Base-by-base conservation (phyloP, 23 tunicate species). In the Trididemnum clinides region DNA sequence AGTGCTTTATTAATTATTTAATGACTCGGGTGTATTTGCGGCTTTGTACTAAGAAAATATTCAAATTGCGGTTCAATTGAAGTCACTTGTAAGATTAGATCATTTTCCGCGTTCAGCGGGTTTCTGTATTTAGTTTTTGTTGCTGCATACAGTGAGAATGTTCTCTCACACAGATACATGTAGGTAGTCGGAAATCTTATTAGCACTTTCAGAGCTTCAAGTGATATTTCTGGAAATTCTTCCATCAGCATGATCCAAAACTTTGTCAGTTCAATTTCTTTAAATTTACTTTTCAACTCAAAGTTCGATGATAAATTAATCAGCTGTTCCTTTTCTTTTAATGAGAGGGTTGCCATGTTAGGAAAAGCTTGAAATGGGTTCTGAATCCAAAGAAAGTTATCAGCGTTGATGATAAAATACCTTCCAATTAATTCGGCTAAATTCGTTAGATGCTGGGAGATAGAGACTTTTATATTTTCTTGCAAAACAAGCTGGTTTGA, bases 191-290 rank as follows among this genome's bases (percentile, higher is more conserved):
- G 69, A 62, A 62, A 62, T 62, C 69, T 62, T 62, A 62, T 62
- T 62, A 62, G 69, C 69, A 62, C 27, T 62, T 12, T 12, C 26
- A 62, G 69, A 62, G 75, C 75, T 31, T 66, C 75, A 66, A 66
- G 75, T 66, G 75, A 28, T 66, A 66, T 66, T 66, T 66, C 75
- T 66, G 75, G 75, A 66, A 66, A 66, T 66, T 66, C 75, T 66
- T 66, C 75, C 75, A 66, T 66, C 75, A 66, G 75, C 75, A 66
- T 66, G 75, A 66, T 66, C 75, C 75, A 66, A 66, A 66, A 66
- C 10, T 66, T 66, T 66, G 75, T 66, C 37, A 66, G 75, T 66
- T 66, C 75, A 66, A 66, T 31, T 28, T 32, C 37, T 66, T 66
- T 66, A 66, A 66, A 66, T 66, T 28, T 30, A 66, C 75, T 66